phyloP scores from a whole-genome alignment of 1,140 invertebrate genomes.

The Coelopa frigida region DNA sequence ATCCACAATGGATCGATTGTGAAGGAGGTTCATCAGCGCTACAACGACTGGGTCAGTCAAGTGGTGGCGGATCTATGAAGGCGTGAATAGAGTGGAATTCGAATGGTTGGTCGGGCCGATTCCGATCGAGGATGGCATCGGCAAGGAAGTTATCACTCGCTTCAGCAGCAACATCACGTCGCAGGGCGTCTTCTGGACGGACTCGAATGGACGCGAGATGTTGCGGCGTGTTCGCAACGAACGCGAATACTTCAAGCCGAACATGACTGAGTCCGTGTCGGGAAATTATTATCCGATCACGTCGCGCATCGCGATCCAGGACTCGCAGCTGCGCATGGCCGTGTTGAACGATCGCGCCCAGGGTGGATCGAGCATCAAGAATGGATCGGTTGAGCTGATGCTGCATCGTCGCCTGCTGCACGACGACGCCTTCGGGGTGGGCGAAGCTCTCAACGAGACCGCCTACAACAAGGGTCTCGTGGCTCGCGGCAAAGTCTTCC shows the following conservation, averaged over 20 bases:
- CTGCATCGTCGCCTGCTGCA: conserved; percentile 75
- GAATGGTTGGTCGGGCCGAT: conserved; percentile 94
- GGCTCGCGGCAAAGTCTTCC: conserved; percentile 66
- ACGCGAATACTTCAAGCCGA: conserved; percentile 61
- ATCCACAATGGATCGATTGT: conserved; percentile 59
- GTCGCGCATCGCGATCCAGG: conserved; percentile 63
- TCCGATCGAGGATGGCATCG: conserved; percentile 65
- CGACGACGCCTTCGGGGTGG: conserved; percentile 93
- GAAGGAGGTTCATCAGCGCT: conserved; percentile 73
- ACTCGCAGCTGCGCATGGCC: conserved; percentile 49
- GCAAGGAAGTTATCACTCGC: conserved; percentile 76
- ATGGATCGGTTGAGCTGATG: conserved; percentile 74
- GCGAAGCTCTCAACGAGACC: conserved; percentile 84
- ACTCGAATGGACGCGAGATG: conserved; percentile 85
- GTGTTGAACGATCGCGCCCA: conserved; percentile 80
- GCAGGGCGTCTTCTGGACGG: conserved; percentile 76
- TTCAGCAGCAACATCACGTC: conserved; percentile 61
- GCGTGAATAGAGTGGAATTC: conserved; percentile 66
- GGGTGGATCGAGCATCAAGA: conserved; percentile 74
- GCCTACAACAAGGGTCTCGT: conserved; percentile 70
- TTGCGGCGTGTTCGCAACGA: conserved; percentile 65
- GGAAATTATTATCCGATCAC: conserved; percentile 94
- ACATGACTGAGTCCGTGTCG: conserved; percentile 57
- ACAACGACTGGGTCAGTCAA: conserved; percentile 73
- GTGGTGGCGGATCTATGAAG: conserved; percentile 66